phyloP scores from a whole-genome alignment of 2,888 invertebrate genomes.

The Argyresthia albistria region DNA sequence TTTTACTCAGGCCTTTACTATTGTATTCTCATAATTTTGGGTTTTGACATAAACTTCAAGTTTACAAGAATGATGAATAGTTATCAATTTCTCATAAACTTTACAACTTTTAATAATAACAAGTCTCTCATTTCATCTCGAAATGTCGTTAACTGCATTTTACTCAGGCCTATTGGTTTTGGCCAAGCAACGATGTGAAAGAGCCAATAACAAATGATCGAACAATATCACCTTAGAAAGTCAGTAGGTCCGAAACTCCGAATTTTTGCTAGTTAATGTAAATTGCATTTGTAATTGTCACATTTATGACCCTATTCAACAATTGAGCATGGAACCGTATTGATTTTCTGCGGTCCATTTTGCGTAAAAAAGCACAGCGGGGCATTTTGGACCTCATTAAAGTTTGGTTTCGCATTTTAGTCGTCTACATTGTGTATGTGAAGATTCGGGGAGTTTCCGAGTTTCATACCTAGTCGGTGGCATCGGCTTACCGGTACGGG shows the following conservation, averaged over 20 bases:
- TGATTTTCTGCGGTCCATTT: conserved; percentile 26
- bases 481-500: conserved; percentile 16
- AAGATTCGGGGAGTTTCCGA: background rate
- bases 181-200: no score
- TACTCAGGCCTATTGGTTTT: no score
- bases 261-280: background rate
- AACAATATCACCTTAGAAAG: background rate
- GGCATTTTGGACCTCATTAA: conserved; percentile 36
- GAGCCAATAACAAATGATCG: background rate
- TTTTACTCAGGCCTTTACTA: no score
- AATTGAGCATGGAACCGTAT: conserved; percentile 10
- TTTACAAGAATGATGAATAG: conserved; percentile 31
- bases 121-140: no score
- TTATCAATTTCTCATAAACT: conserved; percentile 14
- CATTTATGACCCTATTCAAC: conserved; percentile 20
- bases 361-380: conserved; percentile 35
- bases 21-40: conserved; percentile 42
- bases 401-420: conserved; percentile 4
- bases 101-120: no score
- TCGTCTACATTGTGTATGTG: conserved; percentile 3
- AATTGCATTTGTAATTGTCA: conserved; percentile 9
- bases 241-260: background rate
- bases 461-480: no score
- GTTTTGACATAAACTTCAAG: conserved; percentile 25
- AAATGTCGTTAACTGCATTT: no score